Evolutionary conservation across 2,797 vertebrate genomes (phyloP), one percentile per base, ranked within the genome.

Genomic region (Sebastes steindachneri): DNA sequence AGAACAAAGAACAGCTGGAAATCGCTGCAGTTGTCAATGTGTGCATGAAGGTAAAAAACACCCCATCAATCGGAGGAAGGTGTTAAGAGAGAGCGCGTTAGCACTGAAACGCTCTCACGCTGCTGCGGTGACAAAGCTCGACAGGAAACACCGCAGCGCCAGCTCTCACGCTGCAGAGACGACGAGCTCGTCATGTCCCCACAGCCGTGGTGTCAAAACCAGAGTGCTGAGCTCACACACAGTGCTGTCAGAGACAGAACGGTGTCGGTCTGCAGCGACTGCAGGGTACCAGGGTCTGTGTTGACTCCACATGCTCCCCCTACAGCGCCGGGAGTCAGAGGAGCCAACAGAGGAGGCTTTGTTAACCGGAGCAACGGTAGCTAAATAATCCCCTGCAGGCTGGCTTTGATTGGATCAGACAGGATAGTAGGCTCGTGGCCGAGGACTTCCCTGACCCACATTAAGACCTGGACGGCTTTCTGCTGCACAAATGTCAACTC

Each of bases 361-460:
- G 92, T 93, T 80, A 79, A 66, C 29, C 3, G 4, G 35, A 60
- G 58, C 62, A 73, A 66, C 15, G 33, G 62, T 19, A 31, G 83
- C 59, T 48, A 48, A 73, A 79, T 91, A 93, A 93, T 92, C 91
- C 82, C 80, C 83, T 70, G 25, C 51, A 81, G 88, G 88, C 79
- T 11, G 31, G 86, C 77, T 92, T 88, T 93, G 94, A 94, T 94
- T 93, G 92, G 91, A 89, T 91, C 84, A 90, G 89, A 87, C 85
- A 72, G 87, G 89, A 91, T 80, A 80, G 85, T 59, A 26, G 79
- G 37, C 75, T 71, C 29, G 15, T 53, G 70, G 83, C 83, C 14
- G 23, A 88, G 83, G 87, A 83, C 85, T 88, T 89, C 80, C 80
- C 90, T 90, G 83, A 89, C 88, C 86, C 90, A 89, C 75, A 92